Evolutionary conservation across 2,888 invertebrate species (phyloP), one percentile per base, ranked within the genome.

Genomic region (Macaria notata): DNA sequence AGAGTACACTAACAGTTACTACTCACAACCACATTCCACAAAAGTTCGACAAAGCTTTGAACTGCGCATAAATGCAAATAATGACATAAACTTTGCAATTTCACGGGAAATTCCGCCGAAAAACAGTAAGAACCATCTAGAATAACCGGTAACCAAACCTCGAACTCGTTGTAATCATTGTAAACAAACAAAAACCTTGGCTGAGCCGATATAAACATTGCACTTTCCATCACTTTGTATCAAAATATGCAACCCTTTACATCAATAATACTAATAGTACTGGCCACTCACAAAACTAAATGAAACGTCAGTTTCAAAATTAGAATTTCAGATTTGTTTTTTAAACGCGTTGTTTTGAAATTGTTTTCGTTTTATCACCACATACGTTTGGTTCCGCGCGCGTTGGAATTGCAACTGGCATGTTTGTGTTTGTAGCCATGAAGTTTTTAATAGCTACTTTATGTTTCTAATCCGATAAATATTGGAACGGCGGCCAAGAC

Each of bases 321-420:
- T n/a, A 5, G 46, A 46, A 31, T 9, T 9, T 4, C 7, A 36
- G 33, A 36, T 31, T 31, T n/a, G 31, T 46, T 46, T 44, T 30
- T 19, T 29, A 7, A 36, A 36, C 33, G 33, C 33, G 33, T 4
- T 7, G 33, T 4, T 36, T 36, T 36, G 33, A 36, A 36, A 2
- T 36, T 36, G 33, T 29, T 7, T 31, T 46, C n/a, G 29, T 46
- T 46, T 44, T 44, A n/a, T 9, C 44, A 29, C 44, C 29, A 29
- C 8, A 44, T 7, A 29, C 44, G 44, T 44, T 44, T 6, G 44
- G 19, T 9, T 29, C 5, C 44, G 44, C 29, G 44, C 31, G 31
- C 46, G 46, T 9, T 46, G 9, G 31, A 4, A n/a, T 7, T 46
- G 46, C 46, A 46, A 46, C 46, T 46, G 46, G 5, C n/a, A 3